Conservation (phyloP, 2,888 invertebrate species). For the Scelioninae gen. 2 region DNA sequence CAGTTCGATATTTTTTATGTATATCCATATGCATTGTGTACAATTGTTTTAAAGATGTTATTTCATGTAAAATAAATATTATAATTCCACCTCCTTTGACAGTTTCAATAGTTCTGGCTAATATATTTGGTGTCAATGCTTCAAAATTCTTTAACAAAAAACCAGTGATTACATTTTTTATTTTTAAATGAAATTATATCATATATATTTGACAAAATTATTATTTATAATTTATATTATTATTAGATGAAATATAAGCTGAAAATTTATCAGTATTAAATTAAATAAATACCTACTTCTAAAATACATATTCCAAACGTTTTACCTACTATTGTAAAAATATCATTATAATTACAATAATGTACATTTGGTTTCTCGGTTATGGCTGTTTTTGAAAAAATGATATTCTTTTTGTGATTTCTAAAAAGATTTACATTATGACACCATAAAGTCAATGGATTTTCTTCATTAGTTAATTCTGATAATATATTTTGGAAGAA, state of each 20-base stretch:
- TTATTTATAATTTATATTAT: no score
- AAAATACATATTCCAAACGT: slow-evolving; percentile 97
- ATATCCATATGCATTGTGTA: slow-evolving; percentile 99
- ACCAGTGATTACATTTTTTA: no score
- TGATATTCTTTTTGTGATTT: no score
- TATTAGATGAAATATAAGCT: no score
- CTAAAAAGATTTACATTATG: no score
- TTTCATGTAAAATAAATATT: slow-evolving; percentile 89
- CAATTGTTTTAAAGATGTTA: slow-evolving; percentile 93
- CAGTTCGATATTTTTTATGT: slow-evolving; percentile 95
- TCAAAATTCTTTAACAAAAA: slow-evolving; percentile 94
- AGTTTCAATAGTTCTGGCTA: slow-evolving; percentile 98
- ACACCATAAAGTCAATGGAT: slow-evolving; percentile 98
- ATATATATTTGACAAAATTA: no score
- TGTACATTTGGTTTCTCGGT: no score
- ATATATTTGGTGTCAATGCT: slow-evolving; percentile 96
- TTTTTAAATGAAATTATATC: no score
- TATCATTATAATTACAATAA: slow-evolving; percentile 94
- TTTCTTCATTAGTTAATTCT: slow-evolving; percentile 93
- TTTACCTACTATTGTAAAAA: slow-evolving; percentile 97
- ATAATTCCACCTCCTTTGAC: slow-evolving; percentile 97
- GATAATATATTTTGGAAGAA: slow-evolving; percentile 98
- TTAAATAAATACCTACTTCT: slow-evolving; percentile 83
- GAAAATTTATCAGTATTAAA: no score
- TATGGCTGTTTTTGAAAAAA: no score